These are phyloP conservation scores for Halocynthia roretzi DNA, from an alignment of 23 tunicate species.

Conservation along the genomic window DNA sequence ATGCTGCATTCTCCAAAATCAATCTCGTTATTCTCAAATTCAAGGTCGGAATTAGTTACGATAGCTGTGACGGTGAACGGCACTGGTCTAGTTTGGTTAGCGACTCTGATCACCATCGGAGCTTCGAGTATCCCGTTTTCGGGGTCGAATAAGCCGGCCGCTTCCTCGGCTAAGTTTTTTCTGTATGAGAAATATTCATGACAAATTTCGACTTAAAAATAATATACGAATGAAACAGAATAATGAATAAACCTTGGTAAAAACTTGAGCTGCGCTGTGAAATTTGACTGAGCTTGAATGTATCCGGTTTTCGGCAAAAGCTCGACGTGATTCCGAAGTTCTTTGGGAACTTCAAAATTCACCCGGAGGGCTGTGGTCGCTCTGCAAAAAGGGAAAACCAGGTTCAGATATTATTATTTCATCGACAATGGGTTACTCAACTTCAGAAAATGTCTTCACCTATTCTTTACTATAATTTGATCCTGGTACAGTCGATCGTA, in stretches of 20 bases:
- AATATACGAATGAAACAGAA: neutral
- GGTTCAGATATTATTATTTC: neutral
- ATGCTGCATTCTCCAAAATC: slow-evolving; percentile 84
- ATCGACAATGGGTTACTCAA: neutral
- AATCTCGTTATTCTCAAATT: slow-evolving; percentile 45
- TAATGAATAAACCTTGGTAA: slow-evolving; percentile 53
- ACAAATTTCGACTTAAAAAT: neutral
- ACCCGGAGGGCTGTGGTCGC: slow-evolving; percentile 77
- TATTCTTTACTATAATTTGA: slow-evolving; percentile 75
- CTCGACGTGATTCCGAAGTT: slow-evolving; percentile 74
- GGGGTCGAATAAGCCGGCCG: slow-evolving; percentile 68
- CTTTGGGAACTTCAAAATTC: slow-evolving; percentile 83
- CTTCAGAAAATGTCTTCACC: slow-evolving; percentile 29
- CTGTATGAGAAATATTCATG: slow-evolving; percentile 13
- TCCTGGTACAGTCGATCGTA: slow-evolving; percentile 91
- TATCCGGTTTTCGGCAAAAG: slow-evolving; percentile 89
- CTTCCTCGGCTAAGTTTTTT: slow-evolving; percentile 60
- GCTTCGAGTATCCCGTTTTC: slow-evolving; percentile 73
- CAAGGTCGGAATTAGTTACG: slow-evolving; percentile 76
- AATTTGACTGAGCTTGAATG: slow-evolving; percentile 80
- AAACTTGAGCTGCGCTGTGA: slow-evolving; percentile 91
- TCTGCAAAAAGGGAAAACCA: slow-evolving; percentile 7
- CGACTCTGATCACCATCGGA: slow-evolving; percentile 76
- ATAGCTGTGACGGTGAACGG: slow-evolving; percentile 75
- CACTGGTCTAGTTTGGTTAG: slow-evolving; percentile 86